Conservation (phyloP, 2,797 vertebrate genomes). For the Harpagifer antarcticus region DNA sequence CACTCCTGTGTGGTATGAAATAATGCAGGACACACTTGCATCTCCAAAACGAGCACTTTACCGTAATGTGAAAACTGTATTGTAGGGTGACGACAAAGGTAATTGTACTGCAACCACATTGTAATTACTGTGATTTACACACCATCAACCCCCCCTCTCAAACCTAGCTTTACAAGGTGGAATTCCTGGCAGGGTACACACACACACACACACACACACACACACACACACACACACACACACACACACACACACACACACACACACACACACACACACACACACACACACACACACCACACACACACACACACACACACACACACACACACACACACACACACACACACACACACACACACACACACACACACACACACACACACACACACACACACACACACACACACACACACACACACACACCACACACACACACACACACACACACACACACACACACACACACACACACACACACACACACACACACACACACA, state of each 20-base stretch:
- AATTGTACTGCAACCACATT: conserved; percentile 56
- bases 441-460: conserved; percentile 26
- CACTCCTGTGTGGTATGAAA: conserved; percentile 44
- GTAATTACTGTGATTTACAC: conserved; percentile 70
- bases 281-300: conserved; percentile 33
- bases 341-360: conserved; percentile 27
- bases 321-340: conserved; percentile 27
- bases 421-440: conserved; percentile 25
- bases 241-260: conserved; percentile 36
- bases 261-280: conserved; percentile 30
- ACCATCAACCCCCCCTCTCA: conserved; percentile 29
- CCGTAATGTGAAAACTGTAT: conserved; percentile 35
- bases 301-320: conserved; percentile 27
- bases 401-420: conserved; percentile 27
- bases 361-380: conserved; percentile 27
- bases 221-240: conserved; percentile 30
- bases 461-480: conserved; percentile 27
- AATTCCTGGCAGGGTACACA: conserved; percentile 62
- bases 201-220: conserved; percentile 33
- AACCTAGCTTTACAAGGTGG: conserved; percentile 62
- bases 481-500: conserved; percentile 26
- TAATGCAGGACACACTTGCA: conserved; percentile 32
- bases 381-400: conserved; percentile 27
- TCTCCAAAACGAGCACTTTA: conserved; percentile 50
- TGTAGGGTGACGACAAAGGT: conserved; percentile 52